phyloP scores from a whole-genome alignment of 2,888 invertebrate species.

The Neoaliturus tenellus region DNA sequence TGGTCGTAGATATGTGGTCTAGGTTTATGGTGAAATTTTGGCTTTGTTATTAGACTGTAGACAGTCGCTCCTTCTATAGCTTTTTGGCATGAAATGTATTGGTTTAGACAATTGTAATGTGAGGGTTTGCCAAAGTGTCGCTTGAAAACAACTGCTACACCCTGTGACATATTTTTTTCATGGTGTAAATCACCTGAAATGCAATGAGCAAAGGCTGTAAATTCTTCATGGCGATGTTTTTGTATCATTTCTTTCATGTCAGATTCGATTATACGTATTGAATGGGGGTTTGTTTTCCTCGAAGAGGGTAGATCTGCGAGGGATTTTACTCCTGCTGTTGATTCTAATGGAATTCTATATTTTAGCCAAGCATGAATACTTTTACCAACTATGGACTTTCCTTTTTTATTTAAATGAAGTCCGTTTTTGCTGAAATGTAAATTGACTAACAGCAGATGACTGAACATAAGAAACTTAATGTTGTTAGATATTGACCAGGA shows the following conservation, averaged over 20 bases:
- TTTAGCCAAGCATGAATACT: too few relatives aligned
- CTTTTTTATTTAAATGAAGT: conserved; percentile 7
- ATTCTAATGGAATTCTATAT: too few relatives aligned
- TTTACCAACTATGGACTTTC: neutral
- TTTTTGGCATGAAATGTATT: neutral
- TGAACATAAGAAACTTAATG: neutral
- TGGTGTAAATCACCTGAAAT: neutral
- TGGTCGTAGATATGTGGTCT: too few relatives aligned
- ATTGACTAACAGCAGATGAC: neutral
- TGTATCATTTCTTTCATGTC: too few relatives aligned
- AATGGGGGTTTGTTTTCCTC: too few relatives aligned
- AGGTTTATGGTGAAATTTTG: conserved; percentile 68
- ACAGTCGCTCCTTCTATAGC: neutral
- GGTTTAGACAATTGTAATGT: neutral
- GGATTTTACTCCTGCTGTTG: too few relatives aligned
- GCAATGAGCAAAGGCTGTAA: neutral
- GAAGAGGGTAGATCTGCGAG: too few relatives aligned
- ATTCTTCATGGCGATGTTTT: neutral
- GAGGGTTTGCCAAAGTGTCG: neutral
- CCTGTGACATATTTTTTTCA: neutral
- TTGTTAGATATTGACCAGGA: neutral
- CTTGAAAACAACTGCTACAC: neutral
- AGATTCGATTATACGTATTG: too few relatives aligned
- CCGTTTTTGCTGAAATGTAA: neutral
- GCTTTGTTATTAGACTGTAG: neutral